Evolutionary conservation across 2,888 invertebrate species (phyloP).

Genomic region (Dermolepida albohirtum): DNA sequence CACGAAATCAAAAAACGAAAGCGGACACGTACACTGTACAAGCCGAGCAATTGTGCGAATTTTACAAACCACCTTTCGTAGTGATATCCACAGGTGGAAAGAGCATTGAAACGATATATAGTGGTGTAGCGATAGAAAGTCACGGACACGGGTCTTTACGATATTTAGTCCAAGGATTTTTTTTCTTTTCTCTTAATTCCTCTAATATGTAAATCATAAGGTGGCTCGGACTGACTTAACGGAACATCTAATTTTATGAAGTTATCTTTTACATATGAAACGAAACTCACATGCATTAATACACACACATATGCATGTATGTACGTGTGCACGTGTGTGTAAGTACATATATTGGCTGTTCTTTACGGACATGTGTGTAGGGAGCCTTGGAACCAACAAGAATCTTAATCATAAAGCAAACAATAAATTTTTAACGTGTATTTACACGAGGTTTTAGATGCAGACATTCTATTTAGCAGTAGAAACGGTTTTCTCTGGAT

Average conservation of each 20-base stretch:
- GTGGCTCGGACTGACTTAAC: constrained; percentile 48
- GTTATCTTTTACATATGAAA: constrained; percentile 41
- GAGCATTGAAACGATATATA: constrained; percentile 32
- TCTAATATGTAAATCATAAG: constrained; percentile 49
- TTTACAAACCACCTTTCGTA: constrained; percentile 1
- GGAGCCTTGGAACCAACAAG: constrained; percentile 30
- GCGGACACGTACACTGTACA: constrained; percentile 17
- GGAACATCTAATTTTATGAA: constrained; percentile 51
- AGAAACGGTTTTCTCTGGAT: constrained; percentile 15
- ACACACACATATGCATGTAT: background rate
- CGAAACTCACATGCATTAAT: constrained; percentile 7
- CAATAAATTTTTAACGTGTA: constrained; percentile 43
- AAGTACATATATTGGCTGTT: constrained; percentile 31
- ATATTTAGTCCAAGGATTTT: constrained; percentile 46
- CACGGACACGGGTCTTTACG: constrained; percentile 1
- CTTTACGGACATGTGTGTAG: constrained; percentile 26
- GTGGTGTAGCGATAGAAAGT: constrained; percentile 8
- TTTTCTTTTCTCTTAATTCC: constrained; percentile 3
- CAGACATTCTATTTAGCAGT: constrained; percentile 21
- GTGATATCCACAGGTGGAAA: constrained; percentile 19
- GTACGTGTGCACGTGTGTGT: constrained; percentile 1
- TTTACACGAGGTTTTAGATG: constrained; percentile 40
- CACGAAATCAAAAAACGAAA: constrained; percentile 19
- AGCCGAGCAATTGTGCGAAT: constrained; percentile 19
- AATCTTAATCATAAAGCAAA: constrained; percentile 42